These are phyloP conservation scores for Bubalus kerabau DNA, from an alignment of 2,113 vertebrate species.

Conservation along the genomic window DNA sequence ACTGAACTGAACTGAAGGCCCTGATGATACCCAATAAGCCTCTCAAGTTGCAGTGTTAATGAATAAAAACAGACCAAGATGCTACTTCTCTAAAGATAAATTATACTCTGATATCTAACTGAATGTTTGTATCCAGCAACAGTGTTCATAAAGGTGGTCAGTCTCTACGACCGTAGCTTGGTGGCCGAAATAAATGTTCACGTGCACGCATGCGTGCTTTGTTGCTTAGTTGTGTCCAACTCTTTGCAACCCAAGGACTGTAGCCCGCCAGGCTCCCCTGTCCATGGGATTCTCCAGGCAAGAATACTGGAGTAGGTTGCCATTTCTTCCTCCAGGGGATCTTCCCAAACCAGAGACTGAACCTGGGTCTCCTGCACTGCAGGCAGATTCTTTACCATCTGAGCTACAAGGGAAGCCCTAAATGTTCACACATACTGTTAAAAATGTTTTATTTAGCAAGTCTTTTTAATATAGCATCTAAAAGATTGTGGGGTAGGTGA, in stretches of 20 bases:
- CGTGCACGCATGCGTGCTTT: accelerated
- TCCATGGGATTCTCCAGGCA: not conserved
- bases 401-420: not conserved
- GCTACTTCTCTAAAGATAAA: not conserved
- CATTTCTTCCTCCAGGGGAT: not conserved
- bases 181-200: not conserved
- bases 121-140: not conserved
- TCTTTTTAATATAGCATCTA: not conserved
- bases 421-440: not conserved
- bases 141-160: not conserved
- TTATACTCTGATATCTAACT: not conserved
- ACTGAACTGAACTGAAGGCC: not conserved
- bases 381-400: not conserved
- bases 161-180: not conserved
- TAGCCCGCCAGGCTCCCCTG: not conserved
- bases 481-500: not conserved
- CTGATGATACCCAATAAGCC: not conserved
- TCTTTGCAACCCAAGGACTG: not conserved
- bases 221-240: not conserved
- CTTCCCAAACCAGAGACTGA: not conserved
- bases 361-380: not conserved
- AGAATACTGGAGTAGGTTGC: not conserved
- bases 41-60: not conserved
- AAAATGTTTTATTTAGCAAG: not conserved
- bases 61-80: not conserved